Evolutionary conservation across 2,113 vertebrate genomes (phyloP).

Genomic region (Pedionomus torquatus): DNA sequence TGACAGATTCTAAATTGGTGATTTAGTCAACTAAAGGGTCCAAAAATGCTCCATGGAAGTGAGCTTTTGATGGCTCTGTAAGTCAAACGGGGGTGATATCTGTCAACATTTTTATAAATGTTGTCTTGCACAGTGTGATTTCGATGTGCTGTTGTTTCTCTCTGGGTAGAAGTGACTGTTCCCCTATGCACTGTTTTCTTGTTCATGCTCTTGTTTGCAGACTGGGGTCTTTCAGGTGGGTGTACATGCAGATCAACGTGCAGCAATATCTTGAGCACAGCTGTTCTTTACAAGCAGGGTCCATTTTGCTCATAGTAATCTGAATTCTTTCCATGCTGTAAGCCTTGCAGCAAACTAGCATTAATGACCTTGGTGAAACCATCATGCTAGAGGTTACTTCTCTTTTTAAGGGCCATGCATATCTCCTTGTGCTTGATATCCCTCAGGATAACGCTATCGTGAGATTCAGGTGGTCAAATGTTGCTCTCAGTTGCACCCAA

Average conservation of each 20-base stretch:
- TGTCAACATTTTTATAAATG: conserved; percentile 71
- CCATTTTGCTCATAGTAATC: conserved; percentile 2
- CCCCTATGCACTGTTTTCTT: not conserved
- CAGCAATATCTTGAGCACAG: not conserved
- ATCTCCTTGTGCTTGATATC: not conserved
- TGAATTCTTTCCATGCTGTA: not conserved
- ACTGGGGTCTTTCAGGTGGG: not conserved
- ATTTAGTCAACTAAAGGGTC: conserved; percentile 63
- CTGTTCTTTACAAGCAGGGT: not conserved
- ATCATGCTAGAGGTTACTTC: not conserved
- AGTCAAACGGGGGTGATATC: conserved; percentile 59
- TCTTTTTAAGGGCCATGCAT: not conserved
- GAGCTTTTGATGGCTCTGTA: conserved; percentile 62
- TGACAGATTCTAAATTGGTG: conserved; percentile 67
- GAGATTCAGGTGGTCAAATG: not conserved
- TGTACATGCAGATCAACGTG: not conserved
- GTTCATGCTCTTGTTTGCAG: not conserved
- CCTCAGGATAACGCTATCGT: not conserved
- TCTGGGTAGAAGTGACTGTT: not conserved
- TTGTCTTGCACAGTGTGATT: conserved; percentile 44
- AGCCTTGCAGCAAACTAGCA: not conserved
- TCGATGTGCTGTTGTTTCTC: not conserved
- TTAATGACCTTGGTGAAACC: not conserved
- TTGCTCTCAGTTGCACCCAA: not conserved
- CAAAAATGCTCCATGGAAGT: conserved; percentile 66